Evolutionary conservation across 1,140 invertebrate genomes (phyloP), one percentile per base, ranked within the genome.

Genomic region (Lepidurus arcticus): DNA sequence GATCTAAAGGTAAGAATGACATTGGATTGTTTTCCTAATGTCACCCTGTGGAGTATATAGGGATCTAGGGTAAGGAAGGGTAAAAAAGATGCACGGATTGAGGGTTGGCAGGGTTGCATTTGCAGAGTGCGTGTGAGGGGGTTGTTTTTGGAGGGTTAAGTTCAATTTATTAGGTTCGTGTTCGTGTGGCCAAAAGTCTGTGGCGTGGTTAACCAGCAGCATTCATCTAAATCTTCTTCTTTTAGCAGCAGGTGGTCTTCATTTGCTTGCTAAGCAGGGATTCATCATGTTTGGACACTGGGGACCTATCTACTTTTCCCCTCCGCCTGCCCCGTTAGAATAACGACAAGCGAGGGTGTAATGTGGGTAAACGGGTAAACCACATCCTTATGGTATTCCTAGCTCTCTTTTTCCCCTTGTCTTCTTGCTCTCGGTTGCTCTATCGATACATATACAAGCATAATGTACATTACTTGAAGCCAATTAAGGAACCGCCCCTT

Each of bases 201-300:
- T 34, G 53, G 16, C 21, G 53, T 65, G 53, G 53, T 65, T 65
- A 65, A 65, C n/a, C 16, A 65, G 21, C 21, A 65, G 21, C 21
- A 65, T 65, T 9, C 47, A 65, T 65, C 53, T 65, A 65, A 13
- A 65, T 65, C 53, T 65, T 65, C 53, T 65, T 65, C 53, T 16
- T 34, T 34, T 1, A 65, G 53, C 53, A 65, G 53, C 53, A 65
- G 53, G 53, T 11, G 53, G 53, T 65, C 53, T 65, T 65, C 53
- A 65, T 65, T 65, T 65, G 53, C 53, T 65, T 65, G 53, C 53
- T 65, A 65, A 65, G 53, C 53, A 65, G 53, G 53, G 53, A n/a
- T 65, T 65, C 53, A 65, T 65, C 53, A 65, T 21, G 53, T 65
- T 34, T 16, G 53, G 53, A 65, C 53, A 65, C 53, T 65, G 53